Conservation (phyloP, 2,113 vertebrate genomes). For the Cochlearius cochlearius region DNA sequence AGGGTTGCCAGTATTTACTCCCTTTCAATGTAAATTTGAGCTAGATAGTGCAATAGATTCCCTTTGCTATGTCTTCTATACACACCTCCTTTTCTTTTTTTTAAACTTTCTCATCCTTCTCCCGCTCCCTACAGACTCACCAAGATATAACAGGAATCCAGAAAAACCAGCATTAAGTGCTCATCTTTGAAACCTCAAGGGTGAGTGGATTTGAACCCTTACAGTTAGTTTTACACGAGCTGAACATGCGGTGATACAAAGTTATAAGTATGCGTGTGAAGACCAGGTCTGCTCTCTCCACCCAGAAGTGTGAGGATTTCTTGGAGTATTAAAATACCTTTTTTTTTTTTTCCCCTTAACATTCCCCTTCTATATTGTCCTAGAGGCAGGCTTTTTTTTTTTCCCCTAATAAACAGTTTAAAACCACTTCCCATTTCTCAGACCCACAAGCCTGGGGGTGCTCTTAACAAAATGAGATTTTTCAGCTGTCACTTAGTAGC, state of each 20-base stretch:
- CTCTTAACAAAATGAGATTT: background rate
- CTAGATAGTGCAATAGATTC: background rate
- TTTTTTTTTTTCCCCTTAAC: background rate
- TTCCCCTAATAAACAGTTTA: background rate
- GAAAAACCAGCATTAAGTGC: background rate
- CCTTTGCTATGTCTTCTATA: background rate
- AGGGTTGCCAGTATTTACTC: background rate
- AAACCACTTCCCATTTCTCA: background rate
- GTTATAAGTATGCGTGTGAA: background rate
- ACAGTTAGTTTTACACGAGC: background rate
- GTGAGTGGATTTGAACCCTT: background rate
- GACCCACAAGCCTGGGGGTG: background rate
- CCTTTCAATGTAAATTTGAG: background rate
- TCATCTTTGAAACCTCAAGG: background rate
- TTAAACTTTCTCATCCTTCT: background rate
- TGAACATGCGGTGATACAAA: background rate
- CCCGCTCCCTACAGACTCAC: background rate
- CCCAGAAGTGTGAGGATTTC: background rate
- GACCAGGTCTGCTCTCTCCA: background rate
- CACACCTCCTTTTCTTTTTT: background rate
- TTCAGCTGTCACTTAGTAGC: background rate
- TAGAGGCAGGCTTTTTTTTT: background rate
- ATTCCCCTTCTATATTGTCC: background rate
- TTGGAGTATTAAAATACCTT: background rate
- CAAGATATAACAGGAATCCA: background rate